A percentile compares a stretch with the other conserved stretches of the same genome.
These are phyloP conservation scores for Bucorvus abyssinicus DNA, from an alignment of 2,797 vertebrate genomes.

Conservation along the genomic window DNA sequence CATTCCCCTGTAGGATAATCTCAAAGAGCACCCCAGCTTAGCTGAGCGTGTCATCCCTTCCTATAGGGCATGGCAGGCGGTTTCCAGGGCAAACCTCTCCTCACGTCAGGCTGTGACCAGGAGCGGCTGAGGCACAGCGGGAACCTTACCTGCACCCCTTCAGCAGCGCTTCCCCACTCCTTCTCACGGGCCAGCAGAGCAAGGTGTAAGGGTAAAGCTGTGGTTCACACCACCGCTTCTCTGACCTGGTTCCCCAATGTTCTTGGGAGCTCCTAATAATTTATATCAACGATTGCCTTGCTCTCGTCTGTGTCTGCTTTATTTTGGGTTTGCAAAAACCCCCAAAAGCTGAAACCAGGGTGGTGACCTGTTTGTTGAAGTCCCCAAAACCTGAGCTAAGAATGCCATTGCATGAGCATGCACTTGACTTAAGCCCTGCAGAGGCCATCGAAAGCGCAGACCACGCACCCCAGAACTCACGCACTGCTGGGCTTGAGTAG, in stretches of 20 bases:
- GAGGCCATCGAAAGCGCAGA: neutral
- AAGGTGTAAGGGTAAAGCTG: neutral
- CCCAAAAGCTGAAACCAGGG: neutral
- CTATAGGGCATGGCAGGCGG: accelerated
- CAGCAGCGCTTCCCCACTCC: neutral
- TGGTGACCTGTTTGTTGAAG: neutral
- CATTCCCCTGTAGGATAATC: neutral
- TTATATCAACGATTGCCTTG: no score
- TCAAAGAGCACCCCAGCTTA: neutral
- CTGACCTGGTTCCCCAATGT: neutral
- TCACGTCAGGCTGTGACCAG: accelerated
- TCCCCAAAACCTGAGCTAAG: neutral
- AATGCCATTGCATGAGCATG: neutral
- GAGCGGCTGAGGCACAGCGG: neutral
- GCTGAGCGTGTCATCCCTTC: neutral
- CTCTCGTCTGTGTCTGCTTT: neutral
- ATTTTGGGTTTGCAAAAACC: accelerated
- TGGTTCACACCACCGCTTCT: neutral
- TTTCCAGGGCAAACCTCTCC: neutral
- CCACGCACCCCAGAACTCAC: neutral
- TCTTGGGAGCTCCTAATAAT: neutral
- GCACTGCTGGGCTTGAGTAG: neutral
- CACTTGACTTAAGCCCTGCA: neutral
- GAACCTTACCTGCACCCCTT: neutral
- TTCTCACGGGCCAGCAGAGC: neutral